Base-by-base conservation (phyloP, 2,113 vertebrate genomes). In the Silurus asotus region DNA sequence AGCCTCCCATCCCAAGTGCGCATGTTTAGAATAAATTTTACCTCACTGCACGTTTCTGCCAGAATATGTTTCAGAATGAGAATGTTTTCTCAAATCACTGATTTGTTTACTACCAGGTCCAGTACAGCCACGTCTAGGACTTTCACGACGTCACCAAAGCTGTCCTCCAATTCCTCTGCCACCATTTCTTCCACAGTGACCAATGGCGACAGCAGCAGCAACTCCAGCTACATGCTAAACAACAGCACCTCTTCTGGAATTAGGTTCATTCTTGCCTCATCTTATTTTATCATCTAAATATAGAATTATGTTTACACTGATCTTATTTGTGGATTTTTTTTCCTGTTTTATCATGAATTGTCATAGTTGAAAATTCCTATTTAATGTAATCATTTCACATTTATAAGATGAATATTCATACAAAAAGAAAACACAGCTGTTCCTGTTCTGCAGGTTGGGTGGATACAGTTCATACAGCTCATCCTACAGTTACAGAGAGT, bases 91-190 rank as follows among this genome's bases (percentile, higher is more conserved):
- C 56, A 11, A 19, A 45, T 67, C 5, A 82, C 14, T 58, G 19
- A 6, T 83, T 83, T 79, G 25, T 48, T 91, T 82, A 89, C 92
- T 94, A 92, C 37, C 93, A 99, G 97, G 95, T 97, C 97, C 90
- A 97, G 96, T 93, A 95, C 96, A 92, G 95, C 95, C 86, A 93
- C 96, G 92, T 97, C 96, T 87, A 97, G 97, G 94, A 97, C 95
- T 94, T 98, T 97, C 92, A 96, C 97, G 95, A 97, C 97, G 93
- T 97, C 97, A 95, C 96, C 96, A 92, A 98, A 97, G 94, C 94
- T 97, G 90, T 96, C 97, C 90, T 96, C 96, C 91, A 98, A 95
- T 91, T 96, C 96, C 83, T 94, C 97, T 90, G 93, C 95, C 88
- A 95, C 96, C 91, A 93, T 96, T 91, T 96, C 96, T 88, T 96